phyloP scores from a whole-genome alignment of 2,797 vertebrate species.

The Percopsis omiscomaycus region DNA sequence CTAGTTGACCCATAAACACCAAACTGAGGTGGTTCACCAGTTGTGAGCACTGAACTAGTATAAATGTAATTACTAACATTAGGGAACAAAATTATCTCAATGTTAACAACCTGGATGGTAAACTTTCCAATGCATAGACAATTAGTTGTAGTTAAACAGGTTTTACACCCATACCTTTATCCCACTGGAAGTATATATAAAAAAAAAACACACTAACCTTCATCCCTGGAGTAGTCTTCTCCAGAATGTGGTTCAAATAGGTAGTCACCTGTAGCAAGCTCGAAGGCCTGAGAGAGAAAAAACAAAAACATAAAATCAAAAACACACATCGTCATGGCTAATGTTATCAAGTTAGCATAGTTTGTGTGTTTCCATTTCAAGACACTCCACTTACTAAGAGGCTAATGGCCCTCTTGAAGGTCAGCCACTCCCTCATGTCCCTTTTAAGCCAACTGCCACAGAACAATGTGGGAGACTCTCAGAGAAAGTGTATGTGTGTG shows the following conservation, averaged over 20 bases:
- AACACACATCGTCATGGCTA: not conserved
- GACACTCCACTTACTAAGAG: constrained; percentile 6
- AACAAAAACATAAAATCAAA: not conserved
- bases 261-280: constrained; percentile 96
- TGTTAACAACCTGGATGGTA: too few species aligned
- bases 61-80: too few species aligned
- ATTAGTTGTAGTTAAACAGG: not conserved
- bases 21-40: too few species aligned
- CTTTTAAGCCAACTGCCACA: too few species aligned
- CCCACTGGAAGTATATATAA: not conserved
- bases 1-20: too few species aligned
- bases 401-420: constrained; percentile 2
- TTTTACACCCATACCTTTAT: not conserved
- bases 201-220: constrained; percentile 76
- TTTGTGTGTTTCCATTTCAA: not conserved
- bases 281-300: constrained; percentile 83
- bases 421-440: constrained; percentile 1
- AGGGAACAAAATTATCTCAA: too few species aligned
- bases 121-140: too few species aligned
- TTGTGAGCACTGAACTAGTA: too few species aligned
- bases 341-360: not conserved
- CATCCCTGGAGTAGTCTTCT: constrained; percentile 95
- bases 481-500: not conserved
- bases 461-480: too few species aligned
- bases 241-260: constrained; percentile 97